These are phyloP conservation scores for Drosophila littoralis DNA, from an alignment of 1,140 invertebrate species.

Conservation along the genomic window DNA sequence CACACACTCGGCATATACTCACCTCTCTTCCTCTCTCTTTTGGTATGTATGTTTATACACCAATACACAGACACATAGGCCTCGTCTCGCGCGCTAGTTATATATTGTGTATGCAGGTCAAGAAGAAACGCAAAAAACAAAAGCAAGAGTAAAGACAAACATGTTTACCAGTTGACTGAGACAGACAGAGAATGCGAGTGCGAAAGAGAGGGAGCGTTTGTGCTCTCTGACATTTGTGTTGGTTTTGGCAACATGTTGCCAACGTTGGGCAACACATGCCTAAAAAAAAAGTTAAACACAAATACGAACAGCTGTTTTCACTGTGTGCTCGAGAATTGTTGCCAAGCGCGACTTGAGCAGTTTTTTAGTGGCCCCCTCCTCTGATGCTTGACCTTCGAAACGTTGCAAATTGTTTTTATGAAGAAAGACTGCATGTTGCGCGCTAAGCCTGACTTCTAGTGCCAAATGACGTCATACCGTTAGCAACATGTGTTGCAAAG, in stretches of 20 bases:
- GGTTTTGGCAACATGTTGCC: constrained; percentile 64
- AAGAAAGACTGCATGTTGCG: constrained; percentile 7
- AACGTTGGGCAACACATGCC: constrained; percentile 42
- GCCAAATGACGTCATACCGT: constrained; percentile 62
- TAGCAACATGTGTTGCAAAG: constrained; percentile 55
- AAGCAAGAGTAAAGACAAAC: constrained; percentile 82
- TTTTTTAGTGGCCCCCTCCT: not conserved
- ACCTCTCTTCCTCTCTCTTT: constrained; percentile 32
- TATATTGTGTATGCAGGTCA: constrained; percentile 81
- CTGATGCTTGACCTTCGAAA: constrained; percentile 34
- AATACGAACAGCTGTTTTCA: constrained; percentile 58
- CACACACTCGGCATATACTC: constrained; percentile 13
- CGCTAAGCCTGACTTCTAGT: constrained; percentile 50
- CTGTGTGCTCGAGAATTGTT: constrained; percentile 39
- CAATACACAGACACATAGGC: constrained; percentile 19
- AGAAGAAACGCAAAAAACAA: constrained; percentile 79
- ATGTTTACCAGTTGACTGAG: constrained; percentile 59
- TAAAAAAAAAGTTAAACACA: constrained; percentile 21
- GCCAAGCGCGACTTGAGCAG: constrained; percentile 49
- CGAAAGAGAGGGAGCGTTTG: constrained; percentile 1
- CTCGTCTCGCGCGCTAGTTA: constrained; percentile 73
- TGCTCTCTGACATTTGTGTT: constrained; percentile 30
- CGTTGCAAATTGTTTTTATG: constrained; percentile 23
- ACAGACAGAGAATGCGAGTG: not conserved
- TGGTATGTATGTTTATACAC: constrained; percentile 5